Base-by-base conservation (phyloP, 2,888 invertebrate genomes). In the Tetramorium bicarinatum region DNA sequence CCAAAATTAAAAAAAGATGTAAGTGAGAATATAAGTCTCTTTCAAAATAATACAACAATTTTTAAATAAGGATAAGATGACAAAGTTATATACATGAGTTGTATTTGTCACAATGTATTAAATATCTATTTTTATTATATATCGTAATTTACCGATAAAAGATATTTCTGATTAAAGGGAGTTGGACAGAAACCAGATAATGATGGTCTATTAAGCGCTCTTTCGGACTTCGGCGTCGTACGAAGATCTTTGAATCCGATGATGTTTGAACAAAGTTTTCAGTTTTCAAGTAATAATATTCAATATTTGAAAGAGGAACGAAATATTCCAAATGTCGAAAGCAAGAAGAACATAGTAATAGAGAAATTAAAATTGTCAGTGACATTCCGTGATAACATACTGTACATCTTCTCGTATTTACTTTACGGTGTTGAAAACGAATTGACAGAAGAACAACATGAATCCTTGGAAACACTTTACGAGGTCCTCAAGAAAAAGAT, bases 381-480 rank as follows among this genome's bases (percentile, higher is more conserved):
- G 49, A 82, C 61, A 15, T 83, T 91, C 21, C 87, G 91, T 29
- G 84, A 87, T 15, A 91, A 91, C 47, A 72, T 88, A 11, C 76
- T 91, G 15, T 82, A 49, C 34, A 67, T 90, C 1, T 89, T 92
- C 72, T 89, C 91, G 18, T 90, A 85, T 47, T 56, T 90, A 21
- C 82, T 92, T 18, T 81, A 87, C 71, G 76, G 84, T 8, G 83
- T 80, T 8, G 61, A 81, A 7, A 85, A 54, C n/a, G 59, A 25
- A 21, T 74, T 92, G 47, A 85, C 86, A 13, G 56, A 25, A 8
- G 83, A 87, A 11, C 89, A 91, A 47, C 89, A 90, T 71, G 54
- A 75, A 21, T 86, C 91, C 1, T 81, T 92, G 11, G 74, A 86
- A 38, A 54, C 85, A 29, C 83, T 91, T 71, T 84, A 85, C 25